These are phyloP conservation scores for Sylvietta virens DNA, from an alignment of 2,113 vertebrate genomes.

Conservation along the genomic window DNA sequence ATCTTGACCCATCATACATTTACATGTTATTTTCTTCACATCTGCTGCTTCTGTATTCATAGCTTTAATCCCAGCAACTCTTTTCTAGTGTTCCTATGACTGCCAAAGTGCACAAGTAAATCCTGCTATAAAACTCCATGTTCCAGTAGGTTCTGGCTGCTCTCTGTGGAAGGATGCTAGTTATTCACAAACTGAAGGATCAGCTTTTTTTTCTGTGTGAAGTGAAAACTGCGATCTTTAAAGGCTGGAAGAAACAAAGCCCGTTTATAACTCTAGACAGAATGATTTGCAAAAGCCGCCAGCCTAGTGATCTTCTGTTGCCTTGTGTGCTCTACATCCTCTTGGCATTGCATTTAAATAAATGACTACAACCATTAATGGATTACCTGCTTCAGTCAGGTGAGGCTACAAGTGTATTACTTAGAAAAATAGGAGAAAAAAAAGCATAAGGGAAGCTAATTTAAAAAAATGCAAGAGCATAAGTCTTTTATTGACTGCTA, in stretches of 20 bases:
- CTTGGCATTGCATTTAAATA: not conserved
- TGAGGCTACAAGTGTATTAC: not conserved
- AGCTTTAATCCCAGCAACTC: not conserved
- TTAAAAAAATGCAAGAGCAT: not conserved
- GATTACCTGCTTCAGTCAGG: not conserved
- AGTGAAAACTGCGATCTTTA: not conserved
- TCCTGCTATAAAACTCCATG: not conserved
- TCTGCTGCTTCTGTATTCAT: not conserved
- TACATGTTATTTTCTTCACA: conserved; percentile 4
- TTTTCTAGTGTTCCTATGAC: not conserved
- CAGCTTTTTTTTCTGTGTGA: not conserved
- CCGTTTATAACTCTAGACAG: not conserved
- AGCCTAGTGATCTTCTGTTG: not conserved
- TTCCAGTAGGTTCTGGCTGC: not conserved
- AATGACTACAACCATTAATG: not conserved
- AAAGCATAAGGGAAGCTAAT: not conserved
- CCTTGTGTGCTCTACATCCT: not conserved
- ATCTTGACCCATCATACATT: conserved; percentile 15
- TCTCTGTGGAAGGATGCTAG: not conserved
- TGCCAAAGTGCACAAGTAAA: not conserved
- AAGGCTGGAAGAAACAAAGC: not conserved
- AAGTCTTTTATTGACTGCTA: not conserved
- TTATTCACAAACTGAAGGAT: not conserved
- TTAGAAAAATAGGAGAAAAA: not conserved
- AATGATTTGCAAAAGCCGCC: not conserved